These are phyloP conservation scores for Laodelphax striatellus DNA, from an alignment of 1,140 invertebrate genomes.

Conservation along the genomic window DNA sequence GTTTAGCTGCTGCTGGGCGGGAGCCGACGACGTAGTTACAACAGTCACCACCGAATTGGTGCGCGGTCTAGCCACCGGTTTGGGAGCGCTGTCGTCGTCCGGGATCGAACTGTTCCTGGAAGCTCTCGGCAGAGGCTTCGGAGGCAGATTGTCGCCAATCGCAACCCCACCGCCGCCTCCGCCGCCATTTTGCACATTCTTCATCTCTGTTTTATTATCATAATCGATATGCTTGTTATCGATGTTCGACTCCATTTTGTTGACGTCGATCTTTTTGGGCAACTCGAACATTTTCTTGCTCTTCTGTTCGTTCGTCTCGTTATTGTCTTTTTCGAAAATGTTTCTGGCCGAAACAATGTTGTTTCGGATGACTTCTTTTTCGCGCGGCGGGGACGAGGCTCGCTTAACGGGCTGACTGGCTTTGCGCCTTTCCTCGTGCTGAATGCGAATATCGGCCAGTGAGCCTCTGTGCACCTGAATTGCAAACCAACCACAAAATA, in stretches of 20 bases:
- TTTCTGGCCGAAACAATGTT: conserved; percentile 13
- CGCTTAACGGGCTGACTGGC: background rate
- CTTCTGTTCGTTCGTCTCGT: conserved; percentile 21
- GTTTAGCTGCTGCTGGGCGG: background rate
- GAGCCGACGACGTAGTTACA: background rate
- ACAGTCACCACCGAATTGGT: conserved; percentile 16
- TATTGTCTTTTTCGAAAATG: conserved; percentile 18
- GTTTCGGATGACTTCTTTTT: conserved; percentile 5
- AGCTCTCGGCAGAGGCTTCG: conserved; percentile 60
- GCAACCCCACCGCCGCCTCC: conserved; percentile 17
- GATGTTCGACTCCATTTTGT: conserved; percentile 18
- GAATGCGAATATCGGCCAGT: conserved; percentile 31
- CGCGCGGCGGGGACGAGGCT: background rate
- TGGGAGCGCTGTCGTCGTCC: conserved; percentile 38
- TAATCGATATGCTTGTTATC: conserved; percentile 22
- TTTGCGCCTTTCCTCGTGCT: conserved; percentile 13
- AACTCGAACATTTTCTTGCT: conserved; percentile 12
- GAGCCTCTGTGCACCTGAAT: conserved; percentile 32
- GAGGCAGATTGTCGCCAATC: conserved; percentile 33
- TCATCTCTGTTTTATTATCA: conserved; percentile 25
- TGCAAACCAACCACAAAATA: too few species aligned
- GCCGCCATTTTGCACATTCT: conserved; percentile 25
- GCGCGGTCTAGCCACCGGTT: conserved; percentile 54
- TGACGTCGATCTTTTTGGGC: conserved; percentile 14
- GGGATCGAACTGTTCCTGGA: conserved; percentile 51